Evolutionary conservation across 2,113 vertebrate genomes (phyloP).

Genomic region (Otis tarda): DNA sequence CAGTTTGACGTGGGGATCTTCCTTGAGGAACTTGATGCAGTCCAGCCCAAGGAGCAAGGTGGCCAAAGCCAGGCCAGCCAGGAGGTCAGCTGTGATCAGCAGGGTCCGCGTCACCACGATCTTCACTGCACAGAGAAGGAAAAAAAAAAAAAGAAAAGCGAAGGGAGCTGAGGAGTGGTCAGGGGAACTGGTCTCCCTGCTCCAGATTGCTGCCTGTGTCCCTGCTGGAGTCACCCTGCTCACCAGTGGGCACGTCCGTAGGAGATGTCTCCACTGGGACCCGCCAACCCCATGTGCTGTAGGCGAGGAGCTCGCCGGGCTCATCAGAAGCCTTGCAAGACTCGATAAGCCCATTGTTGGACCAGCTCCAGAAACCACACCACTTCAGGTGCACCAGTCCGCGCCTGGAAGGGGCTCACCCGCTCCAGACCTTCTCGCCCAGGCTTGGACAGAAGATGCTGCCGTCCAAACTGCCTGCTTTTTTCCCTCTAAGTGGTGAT

Average conservation of each 20-base stretch:
- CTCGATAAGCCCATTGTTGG: not conserved
- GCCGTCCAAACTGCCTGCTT: not conserved
- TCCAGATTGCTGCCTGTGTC: not conserved
- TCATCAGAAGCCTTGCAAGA: not conserved
- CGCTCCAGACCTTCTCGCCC: not conserved
- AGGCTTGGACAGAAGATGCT: not conserved
- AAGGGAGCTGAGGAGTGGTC: not conserved
- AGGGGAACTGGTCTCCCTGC: not conserved
- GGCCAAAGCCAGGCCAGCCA: conserved; percentile 67
- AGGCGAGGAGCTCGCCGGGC: not conserved
- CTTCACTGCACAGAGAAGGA: conserved; percentile 58
- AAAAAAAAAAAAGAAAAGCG: not conserved
- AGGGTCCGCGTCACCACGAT: conserved; percentile 70
- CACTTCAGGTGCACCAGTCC: not conserved
- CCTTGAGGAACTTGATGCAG: conserved; percentile 68
- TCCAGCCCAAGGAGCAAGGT: conserved; percentile 62
- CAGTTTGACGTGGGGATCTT: conserved; percentile 59
- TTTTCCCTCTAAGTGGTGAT: not conserved
- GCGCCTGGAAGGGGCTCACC: too few species aligned
- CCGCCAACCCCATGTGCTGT: not conserved
- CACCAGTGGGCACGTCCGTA: not conserved
- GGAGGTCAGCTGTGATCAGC: conserved; percentile 70
- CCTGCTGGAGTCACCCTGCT: not conserved
- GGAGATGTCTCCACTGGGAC: not conserved
- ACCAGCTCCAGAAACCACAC: not conserved